Evolutionary conservation across 2,888 invertebrate species (phyloP).

Genomic region (Andrena chrysosceles): DNA sequence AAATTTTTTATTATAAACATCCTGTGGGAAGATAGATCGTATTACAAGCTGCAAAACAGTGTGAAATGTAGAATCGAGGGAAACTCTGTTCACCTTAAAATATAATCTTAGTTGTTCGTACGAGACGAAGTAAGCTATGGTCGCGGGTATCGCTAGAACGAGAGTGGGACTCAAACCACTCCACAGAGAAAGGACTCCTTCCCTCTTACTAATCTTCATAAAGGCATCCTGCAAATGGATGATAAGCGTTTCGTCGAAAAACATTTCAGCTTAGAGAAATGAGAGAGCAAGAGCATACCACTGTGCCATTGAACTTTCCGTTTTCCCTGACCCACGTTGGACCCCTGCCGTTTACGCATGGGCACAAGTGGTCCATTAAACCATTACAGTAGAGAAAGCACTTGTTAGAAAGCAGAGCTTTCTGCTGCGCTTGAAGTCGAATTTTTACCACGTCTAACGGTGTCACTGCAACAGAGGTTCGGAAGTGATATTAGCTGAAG

Average conservation of each 20-base stretch:
- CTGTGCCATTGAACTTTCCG: constrained; percentile 92
- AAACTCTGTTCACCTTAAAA: constrained; percentile 84
- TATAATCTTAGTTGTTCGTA: constrained; percentile 95
- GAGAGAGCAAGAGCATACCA: constrained; percentile 85
- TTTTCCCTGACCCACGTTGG: constrained; percentile 88
- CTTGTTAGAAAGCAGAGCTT: constrained; percentile 91
- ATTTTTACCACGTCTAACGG: constrained; percentile 99
- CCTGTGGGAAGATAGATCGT: constrained; percentile 68
- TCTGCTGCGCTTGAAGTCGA: constrained; percentile 97
- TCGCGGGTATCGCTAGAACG: constrained; percentile 97
- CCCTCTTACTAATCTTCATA: constrained; percentile 94
- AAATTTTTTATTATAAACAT: constrained; percentile 75
- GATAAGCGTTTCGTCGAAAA: not conserved
- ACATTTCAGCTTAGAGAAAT: constrained; percentile 45
- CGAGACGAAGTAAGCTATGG: constrained; percentile 98
- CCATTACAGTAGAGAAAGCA: constrained; percentile 99
- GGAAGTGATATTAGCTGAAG: not conserved
- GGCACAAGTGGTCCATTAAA: constrained; percentile 98
- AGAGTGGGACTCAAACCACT: constrained; percentile 98
- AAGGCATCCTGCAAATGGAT: constrained; percentile 93
- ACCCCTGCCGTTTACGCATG: constrained; percentile 87
- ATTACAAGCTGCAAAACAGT: not conserved
- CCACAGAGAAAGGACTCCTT: constrained; percentile 97
- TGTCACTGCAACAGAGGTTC: constrained; percentile 90
- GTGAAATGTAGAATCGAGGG: not conserved